These are phyloP conservation scores for Trematomus bernacchii DNA, from an alignment of 2,797 vertebrate genomes.

Conservation along the genomic window DNA sequence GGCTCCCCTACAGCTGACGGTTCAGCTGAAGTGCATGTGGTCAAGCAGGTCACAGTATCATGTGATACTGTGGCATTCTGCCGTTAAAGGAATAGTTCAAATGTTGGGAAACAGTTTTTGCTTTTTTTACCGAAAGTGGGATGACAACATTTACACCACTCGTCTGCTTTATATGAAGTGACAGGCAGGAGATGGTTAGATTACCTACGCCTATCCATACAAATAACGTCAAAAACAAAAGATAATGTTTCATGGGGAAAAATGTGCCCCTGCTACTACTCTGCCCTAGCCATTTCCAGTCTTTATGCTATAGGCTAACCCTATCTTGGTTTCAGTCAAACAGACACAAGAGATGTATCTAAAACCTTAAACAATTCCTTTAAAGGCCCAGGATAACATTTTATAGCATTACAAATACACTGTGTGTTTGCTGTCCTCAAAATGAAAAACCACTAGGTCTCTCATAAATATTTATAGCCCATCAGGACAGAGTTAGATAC, in stretches of 20 bases:
- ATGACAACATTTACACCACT: background rate
- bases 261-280: no score
- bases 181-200: background rate
- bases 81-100: background rate
- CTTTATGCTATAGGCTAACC: background rate
- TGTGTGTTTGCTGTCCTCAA: background rate
- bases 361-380: background rate
- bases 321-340: background rate
- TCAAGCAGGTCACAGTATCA: conserved; percentile 30
- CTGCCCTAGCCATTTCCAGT: background rate
- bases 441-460: background rate
- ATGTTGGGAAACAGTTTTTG: background rate
- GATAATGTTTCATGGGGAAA: no score
- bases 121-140: background rate
- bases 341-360: background rate
- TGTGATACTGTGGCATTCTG: background rate
- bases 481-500: conserved; percentile 17
- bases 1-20: conserved; percentile 11
- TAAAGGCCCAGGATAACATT: background rate
- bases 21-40: conserved; percentile 14
- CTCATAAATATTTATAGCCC: conserved; percentile 5
- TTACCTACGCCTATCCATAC: no score
- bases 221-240: no score
- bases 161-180: background rate
- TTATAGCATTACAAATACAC: background rate